Evolutionary conservation across 2,888 invertebrate species (phyloP).

Genomic region (Pyrrhosoma nymphula): DNA sequence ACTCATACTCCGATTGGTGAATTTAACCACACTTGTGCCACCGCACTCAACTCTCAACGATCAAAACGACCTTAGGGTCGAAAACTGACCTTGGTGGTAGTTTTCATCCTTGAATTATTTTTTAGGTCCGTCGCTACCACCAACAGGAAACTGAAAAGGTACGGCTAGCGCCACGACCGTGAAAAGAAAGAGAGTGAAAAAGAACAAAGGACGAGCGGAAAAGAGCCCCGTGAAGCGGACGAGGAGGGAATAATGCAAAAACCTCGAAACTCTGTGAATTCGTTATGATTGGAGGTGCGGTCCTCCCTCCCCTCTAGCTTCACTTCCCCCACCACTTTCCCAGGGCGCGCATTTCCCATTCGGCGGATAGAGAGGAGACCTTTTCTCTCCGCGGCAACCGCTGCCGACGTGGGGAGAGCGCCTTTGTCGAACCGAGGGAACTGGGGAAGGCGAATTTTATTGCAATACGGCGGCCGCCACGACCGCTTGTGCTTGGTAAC

Average conservation of each 20-base stretch:
- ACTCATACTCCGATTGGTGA: too few relatives aligned
- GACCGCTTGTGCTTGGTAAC: background rate
- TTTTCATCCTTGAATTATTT: background rate
- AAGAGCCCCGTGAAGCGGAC: background rate
- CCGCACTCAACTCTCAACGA: too few relatives aligned
- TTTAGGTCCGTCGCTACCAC: background rate
- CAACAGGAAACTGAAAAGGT: background rate
- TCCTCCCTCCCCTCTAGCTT: too few relatives aligned
- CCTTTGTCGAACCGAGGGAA: background rate
- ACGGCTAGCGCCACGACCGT: background rate
- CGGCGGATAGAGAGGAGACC: background rate
- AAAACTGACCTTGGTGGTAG: background rate
- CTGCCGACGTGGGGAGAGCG: background rate
- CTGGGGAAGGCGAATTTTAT: background rate
- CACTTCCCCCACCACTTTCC: background rate
- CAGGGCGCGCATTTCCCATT: background rate
- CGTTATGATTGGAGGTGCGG: background rate
- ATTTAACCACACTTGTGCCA: too few relatives aligned
- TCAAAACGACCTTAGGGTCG: too few relatives aligned
- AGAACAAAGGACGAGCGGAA: background rate
- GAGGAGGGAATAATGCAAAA: background rate
- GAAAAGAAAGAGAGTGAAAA: background rate
- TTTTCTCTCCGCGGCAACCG: background rate
- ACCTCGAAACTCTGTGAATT: background rate
- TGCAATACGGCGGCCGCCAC: background rate